Base-by-base conservation (phyloP, 2,888 invertebrate genomes). In the Sepioteuthis lessoniana region DNA sequence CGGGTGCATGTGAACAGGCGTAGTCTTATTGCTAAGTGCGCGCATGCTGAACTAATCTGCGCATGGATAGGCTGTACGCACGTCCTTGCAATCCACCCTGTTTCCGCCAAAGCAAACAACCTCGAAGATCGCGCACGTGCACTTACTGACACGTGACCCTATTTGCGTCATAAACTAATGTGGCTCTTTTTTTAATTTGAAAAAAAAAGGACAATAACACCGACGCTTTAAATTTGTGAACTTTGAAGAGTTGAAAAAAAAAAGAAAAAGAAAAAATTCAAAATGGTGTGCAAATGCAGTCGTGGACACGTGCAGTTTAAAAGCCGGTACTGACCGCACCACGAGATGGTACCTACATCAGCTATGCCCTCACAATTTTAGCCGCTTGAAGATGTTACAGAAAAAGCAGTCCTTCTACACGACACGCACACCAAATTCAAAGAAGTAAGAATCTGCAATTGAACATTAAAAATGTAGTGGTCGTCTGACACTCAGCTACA, bases 61-160 rank as follows among this genome's bases (percentile, higher is more conserved):
- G 16, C 76, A 16, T n/a, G 35, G 13, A 3, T 2, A 13, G 5
- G 25, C 16, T 35, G 76, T 0, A 25, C n/a, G 16, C n/a, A 13
- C n/a, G 76, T 13, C n/a, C 76, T 76, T 76, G 16, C 76, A 76
- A 10, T n/a, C 35, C 76, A 76, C 2, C 3, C n/a, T 16, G 76
- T n/a, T 16, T 10, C n/a, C 13, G 35, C 76, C 76, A 35, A 25
- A 76, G n/a, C 13, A 16, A n/a, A 16, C 10, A n/a, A n/a, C 4
- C 76, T 8, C 35, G 76, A 76, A n/a, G 16, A 76, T n/a, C n/a
- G 4, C n/a, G 25, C 76, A 76, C n/a, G n/a, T 35, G 76, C n/a
- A 76, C 76, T 16, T n/a, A 76, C n/a, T 76, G 76, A n/a, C 76
- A 76, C 76, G 76, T 76, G 76, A n/a, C 76, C n/a, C n/a, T n/a